Evolutionary conservation across 1,140 invertebrate genomes (phyloP).

Genomic region (Sminthurinus signatus): DNA sequence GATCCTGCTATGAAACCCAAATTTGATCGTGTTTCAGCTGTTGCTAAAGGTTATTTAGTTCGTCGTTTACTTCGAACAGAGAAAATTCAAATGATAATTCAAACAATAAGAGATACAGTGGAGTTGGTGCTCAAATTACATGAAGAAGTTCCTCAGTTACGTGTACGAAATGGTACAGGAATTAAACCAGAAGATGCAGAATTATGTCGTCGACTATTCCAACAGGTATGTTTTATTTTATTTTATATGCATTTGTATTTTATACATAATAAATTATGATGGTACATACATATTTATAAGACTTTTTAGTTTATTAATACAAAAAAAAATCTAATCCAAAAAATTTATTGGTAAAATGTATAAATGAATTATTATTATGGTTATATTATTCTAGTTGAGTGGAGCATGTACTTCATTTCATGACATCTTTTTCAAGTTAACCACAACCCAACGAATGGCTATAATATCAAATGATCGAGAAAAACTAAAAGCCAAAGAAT

Average conservation of each 20-base stretch:
- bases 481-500: constrained; percentile 29
- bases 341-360: too few relatives aligned
- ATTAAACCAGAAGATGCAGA: constrained; percentile 30
- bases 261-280: too few relatives aligned
- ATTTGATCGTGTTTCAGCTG: constrained; percentile 57
- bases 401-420: constrained; percentile 37
- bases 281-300: background rate
- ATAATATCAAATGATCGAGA: constrained; percentile 39
- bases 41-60: constrained; percentile 69
- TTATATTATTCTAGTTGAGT: constrained; percentile 27
- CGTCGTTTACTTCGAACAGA: constrained; percentile 70
- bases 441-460: constrained; percentile 36
- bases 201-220: constrained; percentile 25
- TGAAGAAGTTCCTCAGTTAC: constrained; percentile 49
- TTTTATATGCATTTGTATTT: constrained; percentile 2
- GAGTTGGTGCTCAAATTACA: constrained; percentile 67
- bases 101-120: constrained; percentile 70
- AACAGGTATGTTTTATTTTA: constrained; percentile 30
- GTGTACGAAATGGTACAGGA: background rate
- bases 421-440: constrained; percentile 38
- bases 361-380: too few relatives aligned
- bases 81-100: constrained; percentile 68
- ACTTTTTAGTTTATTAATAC: background rate
- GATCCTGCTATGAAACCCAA: constrained; percentile 42
- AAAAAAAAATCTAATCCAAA: too few relatives aligned